Conservation (phyloP, 2,113 vertebrate species). For the Semnornis frantzii region DNA sequence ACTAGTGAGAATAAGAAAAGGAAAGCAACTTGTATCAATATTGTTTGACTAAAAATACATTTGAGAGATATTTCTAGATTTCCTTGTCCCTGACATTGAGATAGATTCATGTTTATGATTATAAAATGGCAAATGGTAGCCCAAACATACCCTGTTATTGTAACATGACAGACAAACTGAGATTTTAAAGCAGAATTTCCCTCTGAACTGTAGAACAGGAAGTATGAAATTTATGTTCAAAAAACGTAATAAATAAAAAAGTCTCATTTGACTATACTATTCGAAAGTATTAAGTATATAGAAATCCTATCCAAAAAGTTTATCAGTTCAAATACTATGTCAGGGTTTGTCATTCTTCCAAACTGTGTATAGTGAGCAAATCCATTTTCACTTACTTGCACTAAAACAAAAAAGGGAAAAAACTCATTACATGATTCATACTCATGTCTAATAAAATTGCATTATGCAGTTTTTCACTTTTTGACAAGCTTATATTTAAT, state of each 20-base stretch:
- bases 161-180: background rate
- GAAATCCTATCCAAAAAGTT: constrained; percentile 34
- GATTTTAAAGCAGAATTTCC: background rate
- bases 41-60: background rate
- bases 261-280: background rate
- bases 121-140: background rate
- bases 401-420: constrained; percentile 59
- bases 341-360: constrained; percentile 44
- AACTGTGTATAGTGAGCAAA: constrained; percentile 57
- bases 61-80: background rate
- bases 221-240: background rate
- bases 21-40: background rate
- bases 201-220: background rate
- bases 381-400: constrained; percentile 59
- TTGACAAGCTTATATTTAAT: constrained; percentile 70
- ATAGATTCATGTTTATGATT: background rate
- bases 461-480: constrained; percentile 59
- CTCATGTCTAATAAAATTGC: constrained; percentile 62
- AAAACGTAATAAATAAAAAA: background rate
- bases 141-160: background rate
- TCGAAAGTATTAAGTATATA: constrained; percentile 22
- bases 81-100: background rate
- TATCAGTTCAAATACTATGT: constrained; percentile 41
- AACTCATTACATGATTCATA: constrained; percentile 67
- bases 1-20: background rate